Percentiles rank a stretch among this genome's conserved stretches.
These are phyloP conservation scores for Burhinus bistriatus DNA, from an alignment of 2,113 vertebrate species.

Conservation along the genomic window DNA sequence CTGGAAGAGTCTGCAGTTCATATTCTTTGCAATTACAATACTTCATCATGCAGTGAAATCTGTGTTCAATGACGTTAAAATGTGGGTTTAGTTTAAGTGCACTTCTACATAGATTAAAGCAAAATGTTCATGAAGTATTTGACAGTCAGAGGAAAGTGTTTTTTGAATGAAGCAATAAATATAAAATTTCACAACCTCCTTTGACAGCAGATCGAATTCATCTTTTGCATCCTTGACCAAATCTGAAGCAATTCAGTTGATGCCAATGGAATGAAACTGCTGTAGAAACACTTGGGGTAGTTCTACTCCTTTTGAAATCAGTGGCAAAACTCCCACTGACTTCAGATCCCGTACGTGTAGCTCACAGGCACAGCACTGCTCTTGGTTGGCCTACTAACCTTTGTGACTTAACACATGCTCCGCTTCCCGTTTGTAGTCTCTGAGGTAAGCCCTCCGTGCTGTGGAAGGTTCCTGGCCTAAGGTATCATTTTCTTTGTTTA, in stretches of 20 bases:
- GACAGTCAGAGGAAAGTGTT: background rate
- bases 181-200: background rate
- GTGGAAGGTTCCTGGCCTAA: conserved; percentile 40
- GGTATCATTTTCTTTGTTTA: conserved; percentile 63
- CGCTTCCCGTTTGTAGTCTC: background rate
- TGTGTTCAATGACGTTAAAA: background rate
- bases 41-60: background rate
- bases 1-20: background rate
- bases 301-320: background rate
- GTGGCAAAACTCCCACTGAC: background rate
- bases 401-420: conserved; percentile 20
- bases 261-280: background rate
- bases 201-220: background rate
- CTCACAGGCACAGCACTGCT: background rate
- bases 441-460: conserved; percentile 32
- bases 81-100: background rate
- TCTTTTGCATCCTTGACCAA: background rate
- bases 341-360: background rate
- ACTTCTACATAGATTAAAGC: background rate
- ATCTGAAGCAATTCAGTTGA: background rate
- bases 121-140: background rate
- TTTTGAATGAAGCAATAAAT: background rate
- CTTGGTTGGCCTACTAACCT: conserved; percentile 43
- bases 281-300: background rate
- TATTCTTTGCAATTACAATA: background rate